phyloP scores from a whole-genome alignment of 2,888 invertebrate genomes.

The Laspeyria flexula region DNA sequence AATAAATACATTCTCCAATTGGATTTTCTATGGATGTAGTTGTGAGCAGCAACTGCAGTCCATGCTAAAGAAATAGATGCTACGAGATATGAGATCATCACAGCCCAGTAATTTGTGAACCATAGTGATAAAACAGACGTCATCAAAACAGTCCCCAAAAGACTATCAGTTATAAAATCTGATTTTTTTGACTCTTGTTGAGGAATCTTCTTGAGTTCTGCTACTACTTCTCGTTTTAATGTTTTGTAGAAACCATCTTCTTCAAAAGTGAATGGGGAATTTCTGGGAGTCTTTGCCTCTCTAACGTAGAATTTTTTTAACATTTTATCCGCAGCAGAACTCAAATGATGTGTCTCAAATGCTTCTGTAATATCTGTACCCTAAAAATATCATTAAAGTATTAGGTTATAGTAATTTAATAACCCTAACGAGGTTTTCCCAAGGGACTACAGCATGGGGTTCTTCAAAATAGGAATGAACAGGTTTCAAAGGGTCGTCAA shows the following conservation, averaged over 20 bases:
- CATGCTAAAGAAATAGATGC: slow-evolving; percentile 85
- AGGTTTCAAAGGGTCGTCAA: no score
- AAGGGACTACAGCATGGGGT: no score
- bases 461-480: no score
- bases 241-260: slow-evolving; percentile 91
- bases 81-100: slow-evolving; percentile 53
- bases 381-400: slow-evolving; percentile 54
- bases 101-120: slow-evolving; percentile 57
- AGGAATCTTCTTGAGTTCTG: slow-evolving; percentile 84
- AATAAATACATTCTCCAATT: slow-evolving; percentile 93
- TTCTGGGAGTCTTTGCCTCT: slow-evolving; percentile 87
- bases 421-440: no score
- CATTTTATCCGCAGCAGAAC: slow-evolving; percentile 83
- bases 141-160: slow-evolving; percentile 65
- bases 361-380: slow-evolving; percentile 89
- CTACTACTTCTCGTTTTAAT: slow-evolving; percentile 85
- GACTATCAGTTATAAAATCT: slow-evolving; percentile 66
- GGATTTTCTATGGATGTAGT: slow-evolving; percentile 91
- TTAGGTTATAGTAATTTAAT: no score
- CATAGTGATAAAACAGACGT: slow-evolving; percentile 62
- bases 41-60: slow-evolving; percentile 89
- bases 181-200: slow-evolving; percentile 47
- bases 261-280: slow-evolving; percentile 90
- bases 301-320: slow-evolving; percentile 88
- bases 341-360: slow-evolving; percentile 86